A percentile compares a stretch with the other conserved stretches of the same genome.
Evolutionary conservation across 2,113 vertebrate genomes (phyloP).

Genomic region (Manacus vitellinus): DNA sequence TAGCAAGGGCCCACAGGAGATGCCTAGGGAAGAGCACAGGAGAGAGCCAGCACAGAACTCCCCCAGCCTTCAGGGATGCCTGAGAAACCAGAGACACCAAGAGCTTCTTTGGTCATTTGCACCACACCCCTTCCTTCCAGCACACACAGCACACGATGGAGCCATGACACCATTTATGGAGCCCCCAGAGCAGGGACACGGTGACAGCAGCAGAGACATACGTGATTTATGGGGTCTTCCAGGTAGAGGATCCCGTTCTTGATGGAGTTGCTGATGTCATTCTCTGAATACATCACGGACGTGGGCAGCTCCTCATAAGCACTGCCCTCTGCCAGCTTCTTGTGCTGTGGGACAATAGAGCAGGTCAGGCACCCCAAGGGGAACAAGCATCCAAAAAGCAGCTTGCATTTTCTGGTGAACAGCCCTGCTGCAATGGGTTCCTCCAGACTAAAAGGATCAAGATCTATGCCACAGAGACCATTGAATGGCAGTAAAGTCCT

Average conservation of each 20-base stretch:
- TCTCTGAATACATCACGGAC: constrained; percentile 91
- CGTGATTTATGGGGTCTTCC: constrained; percentile 97
- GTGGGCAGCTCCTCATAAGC: constrained; percentile 94
- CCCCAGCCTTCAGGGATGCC: neutral
- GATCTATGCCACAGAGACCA: neutral
- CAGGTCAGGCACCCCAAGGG: neutral
- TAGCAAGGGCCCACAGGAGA: neutral
- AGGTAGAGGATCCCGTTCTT: constrained; percentile 97
- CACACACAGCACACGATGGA: neutral
- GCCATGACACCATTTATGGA: rapidly evolving
- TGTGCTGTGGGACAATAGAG: constrained; percentile 80
- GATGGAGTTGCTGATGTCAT: constrained; percentile 99
- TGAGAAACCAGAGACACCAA: neutral
- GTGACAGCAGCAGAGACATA: constrained; percentile 24
- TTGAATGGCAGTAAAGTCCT: neutral
- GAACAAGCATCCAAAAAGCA: neutral
- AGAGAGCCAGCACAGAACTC: neutral
- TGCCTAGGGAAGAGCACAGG: neutral
- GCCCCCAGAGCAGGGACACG: neutral
- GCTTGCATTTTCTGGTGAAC: neutral
- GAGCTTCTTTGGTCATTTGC: too few relatives aligned
- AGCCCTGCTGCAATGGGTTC: neutral
- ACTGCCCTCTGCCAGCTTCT: constrained; percentile 97
- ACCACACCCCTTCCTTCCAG: neutral
- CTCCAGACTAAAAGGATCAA: neutral